Conservation (phyloP, 1,140 invertebrate genomes). For the Epicauta chinensis region DNA sequence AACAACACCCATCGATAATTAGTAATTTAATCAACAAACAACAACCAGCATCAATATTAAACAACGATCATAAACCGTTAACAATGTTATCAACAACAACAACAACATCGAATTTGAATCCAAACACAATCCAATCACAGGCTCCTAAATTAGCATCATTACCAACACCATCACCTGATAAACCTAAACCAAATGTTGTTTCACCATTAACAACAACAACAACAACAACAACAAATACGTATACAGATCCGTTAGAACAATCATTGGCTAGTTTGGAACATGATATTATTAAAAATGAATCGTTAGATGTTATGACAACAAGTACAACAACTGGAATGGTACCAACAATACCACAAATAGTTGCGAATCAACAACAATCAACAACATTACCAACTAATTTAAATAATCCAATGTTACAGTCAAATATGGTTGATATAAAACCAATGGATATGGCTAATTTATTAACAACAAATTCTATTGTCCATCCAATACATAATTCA, state of each 20-base stretch:
- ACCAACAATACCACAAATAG: conserved; percentile 23
- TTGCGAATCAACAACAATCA: conserved; percentile 22
- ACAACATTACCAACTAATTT: conserved; percentile 19
- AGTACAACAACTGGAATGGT: conserved; percentile 28
- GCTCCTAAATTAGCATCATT: conserved; percentile 42
- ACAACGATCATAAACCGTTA: no score
- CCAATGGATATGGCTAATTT: conserved; percentile 21
- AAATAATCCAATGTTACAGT: conserved; percentile 26
- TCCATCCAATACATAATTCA: conserved; percentile 28
- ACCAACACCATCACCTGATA: conserved; percentile 38
- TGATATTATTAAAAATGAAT: conserved; percentile 49
- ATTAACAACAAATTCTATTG: conserved; percentile 25
- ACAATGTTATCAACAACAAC: neutral
- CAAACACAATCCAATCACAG: no score
- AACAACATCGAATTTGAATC: neutral
- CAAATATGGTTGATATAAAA: conserved; percentile 9
- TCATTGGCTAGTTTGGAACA: conserved; percentile 58
- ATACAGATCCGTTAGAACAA: conserved; percentile 57
- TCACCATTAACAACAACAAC: conserved; percentile 21
- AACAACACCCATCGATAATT: neutral
- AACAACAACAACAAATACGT: conserved; percentile 35
- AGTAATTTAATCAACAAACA: neutral
- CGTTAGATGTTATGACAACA: conserved; percentile 34
- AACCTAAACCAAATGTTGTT: conserved; percentile 31
- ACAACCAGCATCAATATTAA: no score